Percentiles rank a stretch among this genome's conserved stretches.
Conservation (phyloP, 2,797 vertebrate species). For the Pachyuromys duprasi region DNA sequence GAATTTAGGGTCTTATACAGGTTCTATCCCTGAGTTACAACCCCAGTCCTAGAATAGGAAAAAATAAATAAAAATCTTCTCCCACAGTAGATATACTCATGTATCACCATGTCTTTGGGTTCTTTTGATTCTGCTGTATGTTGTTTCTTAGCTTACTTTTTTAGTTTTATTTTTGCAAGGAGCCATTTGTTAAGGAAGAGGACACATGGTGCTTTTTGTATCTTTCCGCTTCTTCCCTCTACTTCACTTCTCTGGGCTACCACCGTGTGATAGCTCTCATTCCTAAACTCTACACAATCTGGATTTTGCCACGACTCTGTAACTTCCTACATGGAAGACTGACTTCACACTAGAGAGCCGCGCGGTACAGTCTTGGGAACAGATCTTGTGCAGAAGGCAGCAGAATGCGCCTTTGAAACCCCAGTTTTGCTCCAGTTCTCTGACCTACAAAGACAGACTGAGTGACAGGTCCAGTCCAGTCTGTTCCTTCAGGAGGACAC, state of each 20-base stretch:
- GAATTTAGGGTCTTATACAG: not conserved
- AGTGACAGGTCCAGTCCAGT: not conserved
- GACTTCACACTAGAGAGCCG: not conserved
- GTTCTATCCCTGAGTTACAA: not conserved
- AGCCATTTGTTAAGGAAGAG: not conserved
- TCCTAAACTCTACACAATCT: not conserved
- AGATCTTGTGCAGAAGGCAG: not conserved
- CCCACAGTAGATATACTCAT: rapidly evolving
- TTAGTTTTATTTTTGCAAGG: not conserved
- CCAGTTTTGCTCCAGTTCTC: not conserved
- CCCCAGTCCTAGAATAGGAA: not conserved
- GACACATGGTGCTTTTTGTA: rapidly evolving
- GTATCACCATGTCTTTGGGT: rapidly evolving
- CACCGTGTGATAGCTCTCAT: not conserved
- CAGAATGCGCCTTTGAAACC: not conserved
- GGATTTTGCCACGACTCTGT: not conserved
- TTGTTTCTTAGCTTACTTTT: not conserved
- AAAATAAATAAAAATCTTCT: not conserved
- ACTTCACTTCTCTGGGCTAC: not conserved
- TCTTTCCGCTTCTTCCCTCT: not conserved
- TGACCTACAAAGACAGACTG: not conserved
- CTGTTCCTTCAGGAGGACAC: not conserved
- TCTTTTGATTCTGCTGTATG: not conserved
- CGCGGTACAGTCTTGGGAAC: not conserved
- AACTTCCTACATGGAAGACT: not conserved